Evolutionary conservation across 1,140 invertebrate species (phyloP), one percentile per base, ranked within the genome.

Genomic region (Armadillidium nasatum): DNA sequence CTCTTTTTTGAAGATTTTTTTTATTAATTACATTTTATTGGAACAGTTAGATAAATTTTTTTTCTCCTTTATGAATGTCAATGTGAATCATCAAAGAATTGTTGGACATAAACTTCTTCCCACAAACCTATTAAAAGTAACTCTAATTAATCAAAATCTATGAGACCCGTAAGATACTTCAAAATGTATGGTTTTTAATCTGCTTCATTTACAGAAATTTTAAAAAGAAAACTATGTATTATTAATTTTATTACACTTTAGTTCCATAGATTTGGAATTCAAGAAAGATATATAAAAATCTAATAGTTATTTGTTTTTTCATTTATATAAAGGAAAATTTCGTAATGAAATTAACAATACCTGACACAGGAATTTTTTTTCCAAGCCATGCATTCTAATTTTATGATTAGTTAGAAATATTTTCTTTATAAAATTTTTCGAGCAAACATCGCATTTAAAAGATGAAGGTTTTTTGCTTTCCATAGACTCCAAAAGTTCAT

Each of bases 341-440:
- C 11, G 50, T 0, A 68, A 4, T 9, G 15, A 22, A 60, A n/a
- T 33, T 75, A 4, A 13, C n/a, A 45, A 19, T 77, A 82, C 82
- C 82, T 83, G 82, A 77, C 82, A 83, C 1, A 83, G 71, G 73
- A 80, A 83, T 71, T 82, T 83, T 44, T 81, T 80, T 71, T 82
- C 81, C 13, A 82, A 23, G 7, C 80, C 77, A 44, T 83, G 82
- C 66, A 80, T 79, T 44, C 79, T 78, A 4, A 83, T 78, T 73
- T 81, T 81, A 72, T 83, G 82, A 66, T 82, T 83, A 11, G 82
- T 83, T 0, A 83, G 74, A 22, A 82, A 80, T 21, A 83, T 81
- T 60, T 78, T 78, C 22, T 82, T 80, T 11, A 79, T 75, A 50
- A 83, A 83, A 15, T 77, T 78, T 44, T 81, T 75, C n/a, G 76